Evolutionary conservation across 2,797 vertebrate species (phyloP).

Genomic region (Huso huso): DNA sequence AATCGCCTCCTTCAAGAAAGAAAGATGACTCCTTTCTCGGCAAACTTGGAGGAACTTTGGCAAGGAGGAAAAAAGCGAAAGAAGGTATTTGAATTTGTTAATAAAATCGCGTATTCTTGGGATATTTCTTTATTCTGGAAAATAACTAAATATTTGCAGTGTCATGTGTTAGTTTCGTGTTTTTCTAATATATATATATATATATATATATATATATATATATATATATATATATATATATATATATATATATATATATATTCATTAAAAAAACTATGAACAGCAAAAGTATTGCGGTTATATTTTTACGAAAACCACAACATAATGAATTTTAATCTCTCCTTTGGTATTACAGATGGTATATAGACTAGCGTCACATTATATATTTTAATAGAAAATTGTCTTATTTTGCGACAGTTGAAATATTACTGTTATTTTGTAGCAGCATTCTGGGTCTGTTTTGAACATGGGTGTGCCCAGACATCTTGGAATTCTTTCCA

Average conservation of each 20-base stretch:
- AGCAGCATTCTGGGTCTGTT: not conserved
- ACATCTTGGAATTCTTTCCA: constrained; percentile 14
- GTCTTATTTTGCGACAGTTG: not conserved
- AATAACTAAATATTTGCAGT: too few relatives aligned
- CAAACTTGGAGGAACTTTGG: constrained; percentile 88
- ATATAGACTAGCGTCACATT: too few relatives aligned
- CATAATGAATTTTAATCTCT: too few relatives aligned
- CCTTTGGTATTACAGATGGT: too few relatives aligned
- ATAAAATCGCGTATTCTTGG: not conserved
- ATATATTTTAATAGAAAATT: not conserved
- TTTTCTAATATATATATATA: too few relatives aligned
- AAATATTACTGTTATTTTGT: constrained; percentile 1
- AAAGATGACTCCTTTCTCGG: constrained; percentile 93
- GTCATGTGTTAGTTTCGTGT: too few relatives aligned
- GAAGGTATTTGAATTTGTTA: constrained; percentile 63
- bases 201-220: too few relatives aligned
- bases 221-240: too few relatives aligned
- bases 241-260: not conserved
- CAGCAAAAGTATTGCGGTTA: too few relatives aligned
- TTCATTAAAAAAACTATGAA: too few relatives aligned
- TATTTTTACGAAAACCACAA: too few relatives aligned
- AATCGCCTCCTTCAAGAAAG: constrained; percentile 83
- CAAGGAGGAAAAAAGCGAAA: constrained; percentile 87
- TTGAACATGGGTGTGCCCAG: constrained; percentile 18
- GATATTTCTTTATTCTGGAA: too few relatives aligned